Evolutionary conservation across 2,113 vertebrate species (phyloP), one percentile per base, ranked within the genome.

Genomic region (Prunella fulvescens): DNA sequence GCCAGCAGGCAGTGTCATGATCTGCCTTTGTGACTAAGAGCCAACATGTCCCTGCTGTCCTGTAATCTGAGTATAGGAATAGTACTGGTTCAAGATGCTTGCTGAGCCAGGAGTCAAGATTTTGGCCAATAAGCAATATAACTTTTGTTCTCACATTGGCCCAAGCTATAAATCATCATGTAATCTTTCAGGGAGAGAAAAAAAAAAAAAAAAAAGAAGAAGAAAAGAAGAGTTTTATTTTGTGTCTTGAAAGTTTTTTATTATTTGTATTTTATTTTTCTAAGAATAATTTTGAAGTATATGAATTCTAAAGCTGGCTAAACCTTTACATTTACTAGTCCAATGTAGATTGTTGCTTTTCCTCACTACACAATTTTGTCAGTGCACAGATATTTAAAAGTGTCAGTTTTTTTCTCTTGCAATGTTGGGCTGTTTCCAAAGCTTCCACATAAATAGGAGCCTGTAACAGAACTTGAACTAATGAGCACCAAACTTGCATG

Each of bases 401-500:
- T 54, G 78, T 70, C 62, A 40, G 22, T 14, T 23, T 66, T 80
- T 76, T 67, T 11, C 45, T 94, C 26, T 80, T 90, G 56, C 14
- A 51, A 20, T 70, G 18, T 42, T 85, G 16, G 72, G 74, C 39
- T 93, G 20, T 45, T 84, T 78, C 86, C 19, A 35, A 91, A 72
- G 54, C 42, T 47, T 85, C 37, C 60, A 74, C 12, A 39, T 69
- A 86, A 81, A 93, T 35, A 64, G 47, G 3, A 81, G 56, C 26
- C 85, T 83, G 65, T 81, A 81, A 61, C 35, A 84, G 37, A 80
- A 89, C 31, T 35, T 74, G 44, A 95, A 91, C 62, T 86, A 95
- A 96, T 95, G 88, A 92, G 31, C 92, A 88, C 54, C 28, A 5
- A 69, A 93, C 57, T 66, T 88, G 51, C 44, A 62, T 85, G 82